Evolutionary conservation across 2,797 vertebrate species (phyloP).

Genomic region (Xenentodon cancila): DNA sequence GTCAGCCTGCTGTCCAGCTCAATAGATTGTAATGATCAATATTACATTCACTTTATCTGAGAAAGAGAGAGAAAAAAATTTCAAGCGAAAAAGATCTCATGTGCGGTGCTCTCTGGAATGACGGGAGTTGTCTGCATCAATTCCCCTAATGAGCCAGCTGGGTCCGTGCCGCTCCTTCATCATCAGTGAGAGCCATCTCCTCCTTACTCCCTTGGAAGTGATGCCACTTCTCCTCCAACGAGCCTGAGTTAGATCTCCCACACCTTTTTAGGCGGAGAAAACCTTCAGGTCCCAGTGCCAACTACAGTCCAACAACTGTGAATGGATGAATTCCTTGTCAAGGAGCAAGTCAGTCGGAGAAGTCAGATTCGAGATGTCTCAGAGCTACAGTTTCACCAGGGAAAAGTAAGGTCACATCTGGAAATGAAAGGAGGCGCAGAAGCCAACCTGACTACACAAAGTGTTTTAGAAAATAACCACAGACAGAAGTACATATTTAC

Average conservation of each 20-base stretch:
- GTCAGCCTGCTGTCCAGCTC: background rate
- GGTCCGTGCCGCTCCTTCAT: conserved; percentile 9
- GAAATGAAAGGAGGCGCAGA: too few relatives aligned
- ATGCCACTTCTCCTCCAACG: background rate
- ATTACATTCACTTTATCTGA: background rate
- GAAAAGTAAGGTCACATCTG: too few relatives aligned
- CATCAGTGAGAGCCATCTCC: conserved; percentile 1
- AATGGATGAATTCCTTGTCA: conserved; percentile 1
- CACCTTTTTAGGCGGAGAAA: background rate
- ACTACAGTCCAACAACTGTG: conserved; percentile 4
- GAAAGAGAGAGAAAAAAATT: conserved; percentile 8
- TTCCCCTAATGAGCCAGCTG: conserved; percentile 9
- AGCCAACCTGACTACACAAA: too few relatives aligned
- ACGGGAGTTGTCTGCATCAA: background rate
- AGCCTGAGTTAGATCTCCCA: conserved; percentile 6
- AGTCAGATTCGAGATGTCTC: background rate
- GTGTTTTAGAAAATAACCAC: too few relatives aligned
- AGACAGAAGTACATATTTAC: too few relatives aligned
- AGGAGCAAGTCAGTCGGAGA: background rate
- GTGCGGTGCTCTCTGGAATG: conserved; percentile 1
- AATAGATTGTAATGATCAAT: conserved; percentile 5
- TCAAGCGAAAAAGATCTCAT: conserved; percentile 19
- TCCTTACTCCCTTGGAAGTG: background rate
- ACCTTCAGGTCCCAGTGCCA: background rate
- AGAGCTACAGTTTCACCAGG: too few relatives aligned